phyloP scores from a whole-genome alignment of 1,140 invertebrate genomes.

The Drosophila fuyamai region DNA sequence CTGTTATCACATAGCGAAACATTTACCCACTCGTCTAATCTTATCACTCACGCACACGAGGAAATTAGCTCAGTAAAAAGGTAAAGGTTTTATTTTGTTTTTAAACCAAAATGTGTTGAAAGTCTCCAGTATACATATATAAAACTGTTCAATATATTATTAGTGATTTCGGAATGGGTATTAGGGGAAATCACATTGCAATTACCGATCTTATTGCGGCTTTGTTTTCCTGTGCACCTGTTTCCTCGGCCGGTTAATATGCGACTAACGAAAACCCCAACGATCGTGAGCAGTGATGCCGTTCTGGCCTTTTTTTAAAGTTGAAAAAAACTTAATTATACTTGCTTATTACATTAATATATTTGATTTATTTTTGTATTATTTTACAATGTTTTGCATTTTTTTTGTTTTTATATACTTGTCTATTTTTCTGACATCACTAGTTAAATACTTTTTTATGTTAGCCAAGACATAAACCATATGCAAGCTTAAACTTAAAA shows the following conservation, averaged over 20 bases:
- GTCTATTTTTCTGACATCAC: neutral
- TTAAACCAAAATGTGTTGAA: neutral
- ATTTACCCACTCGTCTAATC: constrained; percentile 34
- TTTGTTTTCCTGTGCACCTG: constrained; percentile 48
- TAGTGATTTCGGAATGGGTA: constrained; percentile 13
- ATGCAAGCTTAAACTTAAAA: neutral
- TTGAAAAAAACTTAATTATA: too few species aligned
- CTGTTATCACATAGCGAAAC: constrained; percentile 36
- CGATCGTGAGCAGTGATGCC: constrained; percentile 7
- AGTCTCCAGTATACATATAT: neutral
- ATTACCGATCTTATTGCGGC: constrained; percentile 56
- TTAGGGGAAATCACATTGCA: constrained; percentile 9
- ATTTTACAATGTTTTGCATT: neutral
- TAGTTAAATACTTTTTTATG: neutral
- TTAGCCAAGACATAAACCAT: neutral
- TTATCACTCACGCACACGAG: constrained; percentile 25
- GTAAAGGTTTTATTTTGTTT: neutral
- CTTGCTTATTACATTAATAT: too few species aligned
- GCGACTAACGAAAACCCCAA: constrained; percentile 47
- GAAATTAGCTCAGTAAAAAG: constrained; percentile 1
- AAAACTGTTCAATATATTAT: constrained; percentile 1
- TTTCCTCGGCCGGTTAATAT: constrained; percentile 55
- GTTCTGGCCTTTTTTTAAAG: neutral
- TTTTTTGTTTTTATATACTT: neutral
- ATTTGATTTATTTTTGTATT: neutral